phyloP scores from a whole-genome alignment of 1,140 invertebrate genomes.

The Achatina immaculata region DNA sequence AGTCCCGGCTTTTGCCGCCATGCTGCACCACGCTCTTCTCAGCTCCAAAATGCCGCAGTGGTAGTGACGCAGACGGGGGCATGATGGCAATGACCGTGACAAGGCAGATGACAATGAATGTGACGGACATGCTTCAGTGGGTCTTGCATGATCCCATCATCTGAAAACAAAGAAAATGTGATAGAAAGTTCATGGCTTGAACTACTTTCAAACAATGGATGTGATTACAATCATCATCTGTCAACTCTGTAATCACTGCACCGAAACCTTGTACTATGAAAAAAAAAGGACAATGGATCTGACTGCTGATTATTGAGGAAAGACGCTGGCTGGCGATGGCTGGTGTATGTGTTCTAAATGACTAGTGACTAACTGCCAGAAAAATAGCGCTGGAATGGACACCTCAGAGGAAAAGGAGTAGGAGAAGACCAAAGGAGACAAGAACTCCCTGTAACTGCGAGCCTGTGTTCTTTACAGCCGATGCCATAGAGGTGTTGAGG shows the following conservation, averaged over 20 bases:
- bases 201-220: background rate
- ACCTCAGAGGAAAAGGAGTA: too few relatives aligned
- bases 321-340: too few relatives aligned
- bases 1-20: background rate
- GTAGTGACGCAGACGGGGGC: background rate
- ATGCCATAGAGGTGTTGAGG: too few relatives aligned
- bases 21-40: background rate
- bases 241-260: background rate
- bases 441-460: too few relatives aligned
- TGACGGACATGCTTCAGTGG: background rate
- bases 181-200: background rate
- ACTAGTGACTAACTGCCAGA: too few relatives aligned
- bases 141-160: background rate
- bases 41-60: background rate
- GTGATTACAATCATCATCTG: background rate
- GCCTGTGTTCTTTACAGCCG: too few relatives aligned
- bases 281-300: too few relatives aligned
- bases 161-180: conserved; percentile 10
- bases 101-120: background rate
- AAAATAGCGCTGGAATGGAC: too few relatives aligned
- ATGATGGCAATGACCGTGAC: background rate
- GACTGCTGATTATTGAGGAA: too few relatives aligned
- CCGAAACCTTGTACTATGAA: background rate
- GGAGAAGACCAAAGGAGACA: too few relatives aligned
- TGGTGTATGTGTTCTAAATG: too few relatives aligned